Conservation (phyloP, 1,140 invertebrate genomes). For the Rhyzopertha dominica region DNA sequence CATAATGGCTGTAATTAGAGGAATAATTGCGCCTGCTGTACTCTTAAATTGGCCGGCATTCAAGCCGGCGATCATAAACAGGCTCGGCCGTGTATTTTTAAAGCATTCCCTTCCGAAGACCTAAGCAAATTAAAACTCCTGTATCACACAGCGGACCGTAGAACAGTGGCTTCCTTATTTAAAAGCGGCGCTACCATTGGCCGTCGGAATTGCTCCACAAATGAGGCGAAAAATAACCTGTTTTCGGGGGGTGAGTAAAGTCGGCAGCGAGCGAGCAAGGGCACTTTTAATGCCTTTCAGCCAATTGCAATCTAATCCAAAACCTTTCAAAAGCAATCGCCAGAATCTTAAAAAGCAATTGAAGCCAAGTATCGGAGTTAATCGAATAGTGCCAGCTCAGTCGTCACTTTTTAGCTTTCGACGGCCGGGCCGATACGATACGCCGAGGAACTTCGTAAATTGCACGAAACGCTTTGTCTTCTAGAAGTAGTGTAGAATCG, state of each 20-base stretch:
- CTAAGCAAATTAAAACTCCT: conserved; percentile 23
- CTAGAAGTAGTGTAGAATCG: too few species aligned
- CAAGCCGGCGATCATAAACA: conserved; percentile 8
- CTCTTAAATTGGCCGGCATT: neutral
- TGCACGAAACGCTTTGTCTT: too few species aligned
- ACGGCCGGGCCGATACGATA: too few species aligned
- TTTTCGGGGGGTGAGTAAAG: conserved; percentile 23
- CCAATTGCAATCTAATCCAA: conserved; percentile 38
- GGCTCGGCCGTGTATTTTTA: conserved; percentile 9
- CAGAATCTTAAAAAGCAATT: conserved; percentile 40
- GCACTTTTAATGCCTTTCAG: conserved; percentile 36
- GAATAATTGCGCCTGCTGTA: neutral
- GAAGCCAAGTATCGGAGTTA: conserved; percentile 37
- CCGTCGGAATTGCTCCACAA: conserved; percentile 33
- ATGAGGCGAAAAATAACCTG: conserved; percentile 42
- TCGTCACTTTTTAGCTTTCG: too few species aligned
- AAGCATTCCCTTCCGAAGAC: conserved; percentile 18
- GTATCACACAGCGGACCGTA: conserved; percentile 12
- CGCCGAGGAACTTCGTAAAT: too few species aligned
- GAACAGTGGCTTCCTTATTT: conserved; percentile 24
- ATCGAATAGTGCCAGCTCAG: conserved; percentile 29
- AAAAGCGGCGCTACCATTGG: conserved; percentile 22
- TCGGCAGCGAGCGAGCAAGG: conserved; percentile 19
- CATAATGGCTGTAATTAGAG: too few species aligned
- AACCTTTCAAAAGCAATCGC: conserved; percentile 37